A percentile compares a stretch with the other conserved stretches of the same genome.
Conservation (phyloP, 2,797 vertebrate species). For the Sorex maritimensis region DNA sequence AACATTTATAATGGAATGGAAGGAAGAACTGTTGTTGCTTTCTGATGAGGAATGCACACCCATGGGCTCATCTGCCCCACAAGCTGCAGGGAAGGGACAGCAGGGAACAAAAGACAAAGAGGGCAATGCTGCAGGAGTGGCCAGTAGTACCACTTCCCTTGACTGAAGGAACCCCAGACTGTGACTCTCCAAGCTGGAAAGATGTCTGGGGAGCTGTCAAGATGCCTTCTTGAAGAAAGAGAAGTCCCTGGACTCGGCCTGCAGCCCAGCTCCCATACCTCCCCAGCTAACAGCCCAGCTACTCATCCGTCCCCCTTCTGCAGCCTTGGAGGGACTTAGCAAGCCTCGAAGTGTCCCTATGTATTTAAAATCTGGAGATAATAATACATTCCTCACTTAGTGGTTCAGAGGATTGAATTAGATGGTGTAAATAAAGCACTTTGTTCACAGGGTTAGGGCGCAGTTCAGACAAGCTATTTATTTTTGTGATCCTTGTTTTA, state of each 20-base stretch:
- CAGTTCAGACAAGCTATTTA: conserved; percentile 32
- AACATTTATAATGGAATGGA: not conserved
- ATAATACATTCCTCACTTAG: not conserved
- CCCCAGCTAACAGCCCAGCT: not conserved
- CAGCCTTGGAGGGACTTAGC: not conserved
- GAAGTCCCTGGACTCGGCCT: not conserved
- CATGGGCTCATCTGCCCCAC: not conserved
- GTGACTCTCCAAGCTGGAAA: not conserved
- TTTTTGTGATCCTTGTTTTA: conserved; percentile 51
- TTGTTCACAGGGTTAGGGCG: conserved; percentile 8
- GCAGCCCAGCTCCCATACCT: not conserved
- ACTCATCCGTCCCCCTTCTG: not conserved
- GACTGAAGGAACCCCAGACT: not conserved
- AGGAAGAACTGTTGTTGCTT: not conserved
- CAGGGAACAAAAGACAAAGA: not conserved
- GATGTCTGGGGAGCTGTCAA: conserved; percentile 27
- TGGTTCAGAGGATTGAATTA: conserved; percentile 4
- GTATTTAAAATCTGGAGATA: conserved; percentile 24
- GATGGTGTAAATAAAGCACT: conserved; percentile 50
- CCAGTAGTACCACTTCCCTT: not conserved
- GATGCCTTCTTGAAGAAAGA: conserved; percentile 35
- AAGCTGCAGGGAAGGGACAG: not conserved
- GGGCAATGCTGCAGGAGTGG: not conserved
- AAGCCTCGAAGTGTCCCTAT: not conserved
- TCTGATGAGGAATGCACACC: not conserved